A percentile compares a stretch with the other conserved stretches of the same genome.
Evolutionary conservation across 2,888 invertebrate species (phyloP).

Genomic region (Lagria hirta): DNA sequence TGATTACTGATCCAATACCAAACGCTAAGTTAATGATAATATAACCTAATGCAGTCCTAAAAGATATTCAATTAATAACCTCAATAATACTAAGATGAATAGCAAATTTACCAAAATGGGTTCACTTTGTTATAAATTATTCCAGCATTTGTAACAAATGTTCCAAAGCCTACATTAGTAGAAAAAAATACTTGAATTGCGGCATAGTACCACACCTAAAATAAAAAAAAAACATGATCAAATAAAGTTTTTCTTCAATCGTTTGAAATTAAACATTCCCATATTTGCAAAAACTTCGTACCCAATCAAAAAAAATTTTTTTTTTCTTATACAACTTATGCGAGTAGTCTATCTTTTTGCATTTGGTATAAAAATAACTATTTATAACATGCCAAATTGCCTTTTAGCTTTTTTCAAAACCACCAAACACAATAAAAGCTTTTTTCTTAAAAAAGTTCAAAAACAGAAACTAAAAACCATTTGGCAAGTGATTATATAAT

Average conservation of each 20-base stretch:
- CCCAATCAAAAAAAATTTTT: too few relatives aligned
- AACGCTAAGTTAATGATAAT: constrained; percentile 60
- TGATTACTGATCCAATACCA: constrained; percentile 61
- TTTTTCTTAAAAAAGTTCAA: too few relatives aligned
- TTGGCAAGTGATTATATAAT: too few relatives aligned
- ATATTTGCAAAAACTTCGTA: too few relatives aligned
- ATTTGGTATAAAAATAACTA: too few relatives aligned
- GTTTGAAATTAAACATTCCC: too few relatives aligned
- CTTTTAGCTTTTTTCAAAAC: too few relatives aligned
- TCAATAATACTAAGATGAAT: constrained; percentile 1
- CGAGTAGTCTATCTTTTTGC: too few relatives aligned
- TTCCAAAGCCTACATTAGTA: constrained; percentile 65
- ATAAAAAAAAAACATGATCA: constrained; percentile 24
- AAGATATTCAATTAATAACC: constrained; percentile 18
- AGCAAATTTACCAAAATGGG: constrained; percentile 65
- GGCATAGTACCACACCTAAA: constrained; percentile 64
- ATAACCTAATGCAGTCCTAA: constrained; percentile 63
- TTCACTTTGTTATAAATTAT: constrained; percentile 65
- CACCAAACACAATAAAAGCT: too few relatives aligned
- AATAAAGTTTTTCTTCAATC: neutral
- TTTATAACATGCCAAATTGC: too few relatives aligned
- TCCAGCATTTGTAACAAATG: constrained; percentile 65
- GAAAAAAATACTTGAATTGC: constrained; percentile 66
- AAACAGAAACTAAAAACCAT: too few relatives aligned
- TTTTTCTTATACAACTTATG: too few relatives aligned